phyloP scores from a whole-genome alignment of 2,113 vertebrate species.

The Hippocampus abdominalis region DNA sequence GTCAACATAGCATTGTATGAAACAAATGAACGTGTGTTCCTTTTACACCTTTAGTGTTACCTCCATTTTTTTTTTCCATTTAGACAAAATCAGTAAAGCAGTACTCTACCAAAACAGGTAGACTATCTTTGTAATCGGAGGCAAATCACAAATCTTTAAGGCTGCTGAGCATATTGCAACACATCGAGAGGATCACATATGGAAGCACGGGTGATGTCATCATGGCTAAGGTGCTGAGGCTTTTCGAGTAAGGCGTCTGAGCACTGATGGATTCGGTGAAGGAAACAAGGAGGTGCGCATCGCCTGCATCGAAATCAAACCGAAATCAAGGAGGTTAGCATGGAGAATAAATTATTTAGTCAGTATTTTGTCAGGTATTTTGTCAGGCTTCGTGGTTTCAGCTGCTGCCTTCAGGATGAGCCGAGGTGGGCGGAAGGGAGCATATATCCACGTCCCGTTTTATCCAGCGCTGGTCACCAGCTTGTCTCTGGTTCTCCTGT shows the following conservation, averaged over 20 bases:
- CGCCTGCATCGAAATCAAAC: conserved; percentile 42
- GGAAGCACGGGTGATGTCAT: conserved; percentile 10
- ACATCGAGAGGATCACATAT: conserved; percentile 22
- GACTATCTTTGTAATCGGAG: not conserved
- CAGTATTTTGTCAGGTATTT: conserved; percentile 23
- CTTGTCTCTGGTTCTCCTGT: conserved; percentile 55
- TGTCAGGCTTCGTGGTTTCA: conserved; percentile 51
- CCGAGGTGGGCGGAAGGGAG: conserved; percentile 47
- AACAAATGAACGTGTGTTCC: conserved; percentile 22
- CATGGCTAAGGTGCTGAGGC: conserved; percentile 55
- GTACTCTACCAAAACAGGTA: not conserved
- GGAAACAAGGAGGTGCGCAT: conserved; percentile 5
- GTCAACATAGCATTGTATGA: conserved; percentile 6
- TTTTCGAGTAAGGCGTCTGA: conserved; percentile 54
- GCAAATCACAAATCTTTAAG: conserved; percentile 29
- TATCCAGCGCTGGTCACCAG: conserved; percentile 49
- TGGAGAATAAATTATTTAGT: conserved; percentile 18
- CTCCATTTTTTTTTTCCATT: not conserved
- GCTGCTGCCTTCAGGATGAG: conserved; percentile 52
- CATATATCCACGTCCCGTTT: conserved; percentile 18
- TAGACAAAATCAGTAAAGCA: not conserved
- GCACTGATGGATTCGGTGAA: conserved; percentile 13
- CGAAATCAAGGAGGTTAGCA: conserved; percentile 2
- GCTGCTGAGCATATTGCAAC: conserved; percentile 27
- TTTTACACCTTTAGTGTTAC: not conserved